Evolutionary conservation across 2,797 vertebrate species (phyloP).

Genomic region (Pitangus sulphuratus): DNA sequence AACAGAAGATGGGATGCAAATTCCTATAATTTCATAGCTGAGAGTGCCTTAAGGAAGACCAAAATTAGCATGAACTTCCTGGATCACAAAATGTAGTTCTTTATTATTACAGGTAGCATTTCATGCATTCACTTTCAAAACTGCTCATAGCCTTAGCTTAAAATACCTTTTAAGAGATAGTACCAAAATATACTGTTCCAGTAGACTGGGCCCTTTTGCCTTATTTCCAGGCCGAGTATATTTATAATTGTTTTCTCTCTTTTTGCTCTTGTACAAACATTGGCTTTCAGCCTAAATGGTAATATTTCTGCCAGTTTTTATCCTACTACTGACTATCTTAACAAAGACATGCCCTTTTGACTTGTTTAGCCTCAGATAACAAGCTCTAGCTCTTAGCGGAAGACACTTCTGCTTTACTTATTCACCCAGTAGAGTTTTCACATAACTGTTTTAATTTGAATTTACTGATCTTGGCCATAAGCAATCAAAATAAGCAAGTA

Average conservation of each 20-base stretch:
- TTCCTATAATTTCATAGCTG: not conserved
- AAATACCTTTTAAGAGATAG: not conserved
- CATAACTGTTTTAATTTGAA: not conserved
- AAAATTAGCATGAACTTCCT: not conserved
- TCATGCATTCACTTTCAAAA: not conserved
- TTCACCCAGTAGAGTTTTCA: not conserved
- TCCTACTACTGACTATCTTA: not conserved
- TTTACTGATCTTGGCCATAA: not conserved
- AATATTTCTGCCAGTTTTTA: slow-evolving; percentile 16
- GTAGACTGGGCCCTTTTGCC: not conserved
- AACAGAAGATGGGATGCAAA: not conserved
- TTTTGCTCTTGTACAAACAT: slow-evolving; percentile 36
- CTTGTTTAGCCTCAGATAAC: not conserved
- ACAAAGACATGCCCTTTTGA: not conserved
- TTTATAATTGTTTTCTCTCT: slow-evolving; percentile 39
- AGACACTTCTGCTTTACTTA: not conserved
- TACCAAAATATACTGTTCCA: not conserved
- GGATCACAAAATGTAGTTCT: not conserved
- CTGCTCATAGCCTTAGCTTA: not conserved
- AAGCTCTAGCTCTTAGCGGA: not conserved
- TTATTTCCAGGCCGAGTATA: slow-evolving; percentile 8
- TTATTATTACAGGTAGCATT: not conserved
- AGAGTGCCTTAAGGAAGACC: not conserved
- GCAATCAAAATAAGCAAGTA: not conserved
- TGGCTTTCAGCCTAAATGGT: slow-evolving; percentile 29